Evolutionary conservation across 2,888 invertebrate genomes (phyloP).

Genomic region (Mythimna vitellina): DNA sequence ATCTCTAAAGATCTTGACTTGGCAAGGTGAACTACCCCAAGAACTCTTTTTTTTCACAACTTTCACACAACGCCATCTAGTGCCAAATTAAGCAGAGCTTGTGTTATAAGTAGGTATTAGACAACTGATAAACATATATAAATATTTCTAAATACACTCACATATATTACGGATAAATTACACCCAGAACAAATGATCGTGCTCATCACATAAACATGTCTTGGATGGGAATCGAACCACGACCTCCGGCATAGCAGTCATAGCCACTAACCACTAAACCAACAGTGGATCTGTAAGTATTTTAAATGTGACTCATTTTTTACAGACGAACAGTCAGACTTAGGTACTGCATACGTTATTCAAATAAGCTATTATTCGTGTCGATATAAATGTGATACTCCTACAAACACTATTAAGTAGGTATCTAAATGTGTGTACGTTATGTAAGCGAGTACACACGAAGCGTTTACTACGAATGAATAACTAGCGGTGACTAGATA

Average conservation of each 20-base stretch:
- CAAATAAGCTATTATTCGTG: neutral
- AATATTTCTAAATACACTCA: too few species aligned
- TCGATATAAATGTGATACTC: too few species aligned
- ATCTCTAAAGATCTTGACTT: neutral
- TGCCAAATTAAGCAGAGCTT: too few species aligned
- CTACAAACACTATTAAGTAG: neutral
- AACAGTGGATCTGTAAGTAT: neutral
- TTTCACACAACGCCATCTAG: too few species aligned
- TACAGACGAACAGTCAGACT: neutral
- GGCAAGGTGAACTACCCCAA: neutral
- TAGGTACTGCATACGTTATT: neutral
- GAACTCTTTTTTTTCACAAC: neutral
- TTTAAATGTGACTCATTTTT: neutral
- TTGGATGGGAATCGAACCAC: too few species aligned
- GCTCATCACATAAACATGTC: too few species aligned
- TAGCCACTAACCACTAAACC: too few species aligned
- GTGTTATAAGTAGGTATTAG: too few species aligned
- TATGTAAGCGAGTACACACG: neutral
- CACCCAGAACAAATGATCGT: too few species aligned
- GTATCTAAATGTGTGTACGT: neutral
- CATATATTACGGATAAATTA: too few species aligned
- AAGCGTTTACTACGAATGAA: neutral
- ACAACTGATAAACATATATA: too few species aligned
- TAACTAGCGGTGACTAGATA: neutral
- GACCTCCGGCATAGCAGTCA: too few species aligned